Base-by-base conservation (phyloP, 1,140 invertebrate species). In the Aricia agestis region DNA sequence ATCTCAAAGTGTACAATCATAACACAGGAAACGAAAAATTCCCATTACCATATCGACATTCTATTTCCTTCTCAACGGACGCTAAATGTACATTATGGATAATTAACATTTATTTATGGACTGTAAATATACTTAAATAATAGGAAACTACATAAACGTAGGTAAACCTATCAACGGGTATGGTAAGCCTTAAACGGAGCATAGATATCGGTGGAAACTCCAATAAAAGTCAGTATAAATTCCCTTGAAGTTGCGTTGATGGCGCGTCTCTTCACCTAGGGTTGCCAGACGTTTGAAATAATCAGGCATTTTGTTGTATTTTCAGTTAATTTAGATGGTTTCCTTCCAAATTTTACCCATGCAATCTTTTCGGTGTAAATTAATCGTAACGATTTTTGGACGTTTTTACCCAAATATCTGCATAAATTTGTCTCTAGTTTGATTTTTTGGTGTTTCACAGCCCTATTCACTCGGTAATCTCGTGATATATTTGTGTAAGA, bases 401-500 rank as follows among this genome's bases (percentile, higher is more conserved):
- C 45, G 10, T 52, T 15, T 52, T 52, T 6, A 52, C 5, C 36
- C 6, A 36, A 36, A 36, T 36, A 36, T 36, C 36, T 36, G 9
- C 5, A 9, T 36, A 3, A 6, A 32, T 36, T 36, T 36, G 9
- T 13, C 45, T 52, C 1, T 52, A 10, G 45, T 1, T 3, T 9
- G 3, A 15, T 52, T 52, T 52, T 13, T 52, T 13, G 45, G 11
- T 52, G 45, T 52, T 15, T 52, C 3, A 52, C 45, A 52, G 4
- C 45, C 45, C 45, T 52, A 15, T 52, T 11, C 1, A 15, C 2
- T 4, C 11, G 45, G 59, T 61, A 69, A 69, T 69, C 68, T 63
- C 59, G 68, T 69, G 59, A 61, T 69, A 41, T 36, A 58, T 69
- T 63, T 69, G 68, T 69, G 57, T 61, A 69, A 69, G 68, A 69